These are phyloP conservation scores for Acrocephalus arundinaceus DNA, from an alignment of 2,113 vertebrate genomes.

Conservation along the genomic window DNA sequence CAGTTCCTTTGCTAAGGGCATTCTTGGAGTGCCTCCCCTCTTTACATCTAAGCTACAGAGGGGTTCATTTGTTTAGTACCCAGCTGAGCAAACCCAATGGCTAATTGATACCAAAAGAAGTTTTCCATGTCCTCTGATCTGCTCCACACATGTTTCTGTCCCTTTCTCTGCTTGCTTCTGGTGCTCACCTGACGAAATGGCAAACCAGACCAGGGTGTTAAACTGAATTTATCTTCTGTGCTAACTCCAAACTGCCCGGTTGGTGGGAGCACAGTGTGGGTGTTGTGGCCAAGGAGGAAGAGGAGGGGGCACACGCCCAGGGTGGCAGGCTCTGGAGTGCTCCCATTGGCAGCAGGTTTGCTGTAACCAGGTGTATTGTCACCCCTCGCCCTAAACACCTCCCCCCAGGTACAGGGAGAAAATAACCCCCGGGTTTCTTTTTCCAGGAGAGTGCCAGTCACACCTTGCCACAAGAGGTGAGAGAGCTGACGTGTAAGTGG, in stretches of 20 bases:
- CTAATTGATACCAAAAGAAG: neutral
- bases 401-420: neutral
- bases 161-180: neutral
- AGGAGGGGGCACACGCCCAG: neutral
- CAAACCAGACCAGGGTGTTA: neutral
- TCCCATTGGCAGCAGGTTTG: neutral
- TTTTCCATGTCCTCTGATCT: neutral
- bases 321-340: neutral
- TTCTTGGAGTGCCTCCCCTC: neutral
- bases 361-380: neutral
- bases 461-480: neutral
- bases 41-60: neutral
- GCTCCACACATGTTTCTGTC: neutral
- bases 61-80: constrained; percentile 23
- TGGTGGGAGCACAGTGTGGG: neutral
- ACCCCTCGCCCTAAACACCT: neutral
- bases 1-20: neutral
- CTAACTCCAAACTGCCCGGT: neutral
- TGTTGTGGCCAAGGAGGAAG: neutral
- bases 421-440: neutral
- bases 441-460: neutral
- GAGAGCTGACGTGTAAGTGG: neutral
- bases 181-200: neutral
- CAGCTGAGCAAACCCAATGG: neutral
- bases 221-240: neutral